These are phyloP conservation scores for Girardinus metallicus DNA, from an alignment of 2,797 vertebrate species.

Conservation along the genomic window DNA sequence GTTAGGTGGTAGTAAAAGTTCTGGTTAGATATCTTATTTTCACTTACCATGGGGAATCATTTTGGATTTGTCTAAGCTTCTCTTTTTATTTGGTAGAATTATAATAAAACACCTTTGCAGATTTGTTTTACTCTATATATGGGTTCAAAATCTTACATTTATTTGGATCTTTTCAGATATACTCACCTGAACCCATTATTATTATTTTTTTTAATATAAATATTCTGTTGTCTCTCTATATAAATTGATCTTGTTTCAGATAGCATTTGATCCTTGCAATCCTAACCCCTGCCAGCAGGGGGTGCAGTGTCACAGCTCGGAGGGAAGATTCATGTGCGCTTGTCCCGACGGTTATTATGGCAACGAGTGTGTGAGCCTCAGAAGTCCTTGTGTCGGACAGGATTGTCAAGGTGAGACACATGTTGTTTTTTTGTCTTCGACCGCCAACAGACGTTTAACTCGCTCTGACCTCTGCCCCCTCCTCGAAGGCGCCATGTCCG, in stretches of 20 bases:
- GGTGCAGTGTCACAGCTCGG: constrained; percentile 69
- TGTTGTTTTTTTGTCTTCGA: background rate
- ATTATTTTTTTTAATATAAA: background rate
- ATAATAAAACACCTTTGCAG: background rate
- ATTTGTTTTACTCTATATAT: background rate
- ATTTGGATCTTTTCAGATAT: background rate
- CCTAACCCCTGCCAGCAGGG: constrained; percentile 84
- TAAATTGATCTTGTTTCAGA: constrained; percentile 55
- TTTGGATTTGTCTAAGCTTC: background rate
- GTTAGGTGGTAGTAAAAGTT: background rate
- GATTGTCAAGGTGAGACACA: constrained; percentile 76
- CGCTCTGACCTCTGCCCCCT: background rate
- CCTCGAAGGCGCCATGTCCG: constrained; percentile 71
- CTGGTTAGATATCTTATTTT: background rate
- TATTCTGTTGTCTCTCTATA: background rate
- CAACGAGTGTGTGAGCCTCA: constrained; percentile 75
- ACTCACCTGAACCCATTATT: background rate
- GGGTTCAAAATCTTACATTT: background rate
- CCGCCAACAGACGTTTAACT: background rate
- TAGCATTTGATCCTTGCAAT: constrained; percentile 74
- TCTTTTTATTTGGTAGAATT: background rate
- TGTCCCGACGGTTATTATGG: constrained; percentile 82
- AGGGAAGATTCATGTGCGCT: constrained; percentile 75
- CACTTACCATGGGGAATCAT: background rate
- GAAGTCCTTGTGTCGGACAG: constrained; percentile 74